Base-by-base conservation (phyloP, 2,797 vertebrate genomes). In the Lacerta bilineata region DNA sequence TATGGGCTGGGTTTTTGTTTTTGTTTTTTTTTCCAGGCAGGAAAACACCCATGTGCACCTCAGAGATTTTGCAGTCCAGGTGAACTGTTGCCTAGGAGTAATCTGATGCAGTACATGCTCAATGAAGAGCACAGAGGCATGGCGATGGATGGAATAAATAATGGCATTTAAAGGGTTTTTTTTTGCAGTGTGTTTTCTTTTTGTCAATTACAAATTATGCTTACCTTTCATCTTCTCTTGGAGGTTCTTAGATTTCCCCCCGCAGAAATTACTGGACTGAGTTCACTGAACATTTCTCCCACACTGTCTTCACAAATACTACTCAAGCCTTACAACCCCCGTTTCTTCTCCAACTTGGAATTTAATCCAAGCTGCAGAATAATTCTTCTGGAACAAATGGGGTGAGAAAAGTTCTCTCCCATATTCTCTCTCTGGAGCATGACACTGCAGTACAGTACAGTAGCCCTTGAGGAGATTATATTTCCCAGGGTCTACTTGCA, bases 41-140 rank as follows among this genome's bases (percentile, higher is more conserved):
- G 36, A 50, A 8, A 86, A 64, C 18, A 6, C 41, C 41, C 23
- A 41, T 41, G 33, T 39, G 43, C 29, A 17, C 6, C 20, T 46
- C 39, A 64, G 41, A 80, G 33, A 8, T 33, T 33, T 59, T 25
- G 39, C 27, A 82, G 23, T 27, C 8, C 4, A 33, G 23, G 61
- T 41, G 33, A 66, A 55, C 9, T 25, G 61, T 27, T 69, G 18
- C 6, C n/a, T 33, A 29, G 11, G 18, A 4, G 81, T 18, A 8
- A 43, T 82, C 75, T 66, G 80, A 76, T 76, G 29, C 76, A 84
- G 50, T 27, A 59, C 82, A 75, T 83, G n/a, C 25, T 82, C 6
- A 66, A 0, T 80, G 55, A 87, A 90, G 89, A 90, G 1, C 85
- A 86, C 78, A 43, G 36, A 83, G 89, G n/a, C 4, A 43, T 3